Evolutionary conservation across 2,113 vertebrate genomes (phyloP), one percentile per base, ranked within the genome.

Genomic region (Myocastor coypus): DNA sequence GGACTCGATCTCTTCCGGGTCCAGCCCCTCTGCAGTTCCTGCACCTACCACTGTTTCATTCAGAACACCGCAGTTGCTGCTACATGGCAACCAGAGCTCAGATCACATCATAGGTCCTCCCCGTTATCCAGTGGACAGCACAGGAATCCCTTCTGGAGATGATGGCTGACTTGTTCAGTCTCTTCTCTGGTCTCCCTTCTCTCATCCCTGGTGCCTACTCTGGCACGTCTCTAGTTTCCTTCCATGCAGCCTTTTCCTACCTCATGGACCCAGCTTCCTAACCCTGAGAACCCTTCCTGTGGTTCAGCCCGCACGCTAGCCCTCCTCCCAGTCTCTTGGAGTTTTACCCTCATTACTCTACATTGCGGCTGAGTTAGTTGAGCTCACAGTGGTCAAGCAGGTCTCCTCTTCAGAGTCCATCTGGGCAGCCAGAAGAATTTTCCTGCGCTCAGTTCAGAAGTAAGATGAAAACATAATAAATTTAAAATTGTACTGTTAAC

Each of bases 371-470:
- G 8, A 52, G 10, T 78, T 63, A 6, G n/a, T 4, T 46, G 24
- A 83, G 26, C 17, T 75, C 10, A 0, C 14, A 57, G 2, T 68
- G 30, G 28, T 50, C 5, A 9, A 26, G 0, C 3, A 2, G 28
- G 46, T 20, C 2, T 5, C 16, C 5, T 57, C 22, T 73, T 90
- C 6, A 63, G 24, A 7, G 30, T 81, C 17, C 34, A 16, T 37
- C 2, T 37, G 26, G 9, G 26, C 13, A 86, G 3, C 24, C 3
- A 0, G 24, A 3, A 9, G n/a, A 22, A 42, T 24, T 73, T 50
- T 50, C 26, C 13, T 61, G 37, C 68, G 7, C 46, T 37, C 1
- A 42, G 2, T 40, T 24, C 37, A 87, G 34, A 83, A 82, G 14
- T 10, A 63, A 95, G 28, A 7, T 32, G 1, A 30, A 12, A 4